Conservation (phyloP, 2,113 vertebrate species). For the Chaenocephalus aceratus region DNA sequence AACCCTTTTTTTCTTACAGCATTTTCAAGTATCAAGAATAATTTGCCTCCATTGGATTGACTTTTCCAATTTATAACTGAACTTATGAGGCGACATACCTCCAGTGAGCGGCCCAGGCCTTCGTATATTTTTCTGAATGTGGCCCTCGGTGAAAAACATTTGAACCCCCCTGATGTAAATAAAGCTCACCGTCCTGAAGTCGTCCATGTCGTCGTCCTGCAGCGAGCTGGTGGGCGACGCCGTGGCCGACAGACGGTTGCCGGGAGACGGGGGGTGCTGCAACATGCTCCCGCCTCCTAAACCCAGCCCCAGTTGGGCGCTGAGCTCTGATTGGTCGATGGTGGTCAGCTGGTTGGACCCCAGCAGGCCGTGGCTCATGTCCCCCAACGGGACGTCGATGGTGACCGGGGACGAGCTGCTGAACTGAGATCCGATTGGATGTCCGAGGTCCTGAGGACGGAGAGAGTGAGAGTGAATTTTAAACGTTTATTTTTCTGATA, state of each 20-base stretch:
- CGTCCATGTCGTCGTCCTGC: constrained; percentile 91
- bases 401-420: constrained; percentile 90
- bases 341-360: constrained; percentile 91
- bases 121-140: too few species aligned
- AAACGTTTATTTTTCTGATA: too few species aligned
- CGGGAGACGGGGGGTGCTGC: constrained; percentile 86
- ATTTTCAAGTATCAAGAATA: too few species aligned
- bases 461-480: neutral
- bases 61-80: too few species aligned
- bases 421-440: constrained; percentile 91
- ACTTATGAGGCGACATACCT: too few species aligned
- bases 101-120: too few species aligned
- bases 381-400: constrained; percentile 89
- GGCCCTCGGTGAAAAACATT: too few species aligned
- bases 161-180: neutral
- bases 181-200: constrained; percentile 85
- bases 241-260: constrained; percentile 87
- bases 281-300: constrained; percentile 87
- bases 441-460: constrained; percentile 87
- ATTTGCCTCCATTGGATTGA: too few species aligned
- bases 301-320: constrained; percentile 90
- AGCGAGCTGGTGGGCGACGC: constrained; percentile 90
- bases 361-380: constrained; percentile 88
- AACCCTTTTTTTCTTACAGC: too few species aligned
- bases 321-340: constrained; percentile 94